Evolutionary conservation across 2,113 vertebrate species (phyloP).

Genomic region (Stomatorhinus ivindoensis): DNA sequence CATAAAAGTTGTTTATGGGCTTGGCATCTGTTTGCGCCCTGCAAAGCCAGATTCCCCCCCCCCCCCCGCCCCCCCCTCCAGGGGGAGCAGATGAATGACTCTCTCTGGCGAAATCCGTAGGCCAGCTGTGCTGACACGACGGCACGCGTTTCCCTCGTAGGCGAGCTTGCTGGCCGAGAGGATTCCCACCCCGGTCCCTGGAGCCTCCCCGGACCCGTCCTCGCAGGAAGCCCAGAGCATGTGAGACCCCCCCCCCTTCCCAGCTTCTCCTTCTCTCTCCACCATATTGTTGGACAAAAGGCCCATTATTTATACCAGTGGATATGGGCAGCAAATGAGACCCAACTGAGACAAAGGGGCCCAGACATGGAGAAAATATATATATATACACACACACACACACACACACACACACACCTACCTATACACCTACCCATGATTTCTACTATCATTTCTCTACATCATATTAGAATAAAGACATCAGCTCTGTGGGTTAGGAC

Average conservation of each 20-base stretch:
- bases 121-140: background rate
- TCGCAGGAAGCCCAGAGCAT: conserved; percentile 59
- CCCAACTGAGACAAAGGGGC: too few species aligned
- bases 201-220: conserved; percentile 39
- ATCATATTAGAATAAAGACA: too few species aligned
- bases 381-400: too few species aligned
- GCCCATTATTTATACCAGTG: background rate
- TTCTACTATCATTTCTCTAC: too few species aligned
- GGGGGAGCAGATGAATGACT: background rate
- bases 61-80: too few species aligned
- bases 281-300: background rate
- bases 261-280: background rate
- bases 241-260: conserved; percentile 53
- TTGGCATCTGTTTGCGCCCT: background rate
- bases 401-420: too few species aligned
- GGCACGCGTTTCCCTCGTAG: conserved; percentile 49
- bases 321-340: background rate
- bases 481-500: background rate
- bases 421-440: too few species aligned
- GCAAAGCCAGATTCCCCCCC: background rate
- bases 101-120: conserved; percentile 10
- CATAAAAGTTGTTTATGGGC: background rate
- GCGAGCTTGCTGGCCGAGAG: conserved; percentile 67
- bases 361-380: too few species aligned
- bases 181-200: conserved; percentile 66